Evolutionary conservation across 1,140 invertebrate genomes (phyloP), one percentile per base, ranked within the genome.

Genomic region (Galendromus occidentalis): DNA sequence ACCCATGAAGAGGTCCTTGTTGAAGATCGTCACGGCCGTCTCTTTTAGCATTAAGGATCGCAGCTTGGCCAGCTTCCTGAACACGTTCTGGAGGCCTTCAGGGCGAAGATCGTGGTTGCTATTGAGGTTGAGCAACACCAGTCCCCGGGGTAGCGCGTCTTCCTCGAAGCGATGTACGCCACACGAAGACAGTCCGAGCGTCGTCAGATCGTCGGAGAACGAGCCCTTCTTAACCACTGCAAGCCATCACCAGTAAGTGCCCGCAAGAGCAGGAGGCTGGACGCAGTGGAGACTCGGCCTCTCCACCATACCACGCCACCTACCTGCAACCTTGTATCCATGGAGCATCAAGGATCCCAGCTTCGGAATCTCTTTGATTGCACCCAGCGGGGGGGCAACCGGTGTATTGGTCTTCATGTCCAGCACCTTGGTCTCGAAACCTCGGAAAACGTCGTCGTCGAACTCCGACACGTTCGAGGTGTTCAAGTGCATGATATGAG

Each of bases 301-400:
- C 33, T 39, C 33, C 33, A 39, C 33, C 33, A 39, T 39, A 59
- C 25, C 25, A 59, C 14, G 51, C 51, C 25, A 59, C 51, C 51
- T 59, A 59, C 51, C 51, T 59, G 25, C 51, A 25, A 59, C 25
- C 17, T 59, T 25, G 51, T 29, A 59, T 25, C 51, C 51, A 59
- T 59, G 51, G 14, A 59, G 51, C 51, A 59, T 59, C 14, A 59
- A 33, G 25, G 51, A 20, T 25, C 51, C 51, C 51, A 59, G 51
- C 14, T 59, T 59, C 14, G 51, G 51, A 22, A 59, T 59, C 25
- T 33, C 25, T 14, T 33, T 59, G 51, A 59, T 59, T 17, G 51
- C 51, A 29, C 33, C 51, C 14, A 59, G 25, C 25, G 51, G 51
- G 25, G 51, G 51, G 17, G 20, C 25, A 25, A 59, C 51, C 14